phyloP scores from a whole-genome alignment of 2,797 vertebrate genomes.

The Enteromius unitaeniatus region DNA sequence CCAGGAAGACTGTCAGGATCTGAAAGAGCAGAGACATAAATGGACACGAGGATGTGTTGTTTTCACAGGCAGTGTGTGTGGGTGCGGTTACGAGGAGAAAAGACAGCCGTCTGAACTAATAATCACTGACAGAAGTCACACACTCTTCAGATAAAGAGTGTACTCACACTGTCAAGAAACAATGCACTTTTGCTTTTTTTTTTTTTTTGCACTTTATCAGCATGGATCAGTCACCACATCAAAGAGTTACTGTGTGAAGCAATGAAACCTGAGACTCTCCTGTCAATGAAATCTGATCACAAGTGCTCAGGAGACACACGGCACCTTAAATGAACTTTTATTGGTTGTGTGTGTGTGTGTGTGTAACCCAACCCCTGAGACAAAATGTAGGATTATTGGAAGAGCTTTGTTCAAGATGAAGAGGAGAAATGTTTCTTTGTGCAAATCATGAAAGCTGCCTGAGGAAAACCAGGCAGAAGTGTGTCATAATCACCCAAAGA shows the following conservation, averaged over 20 bases:
- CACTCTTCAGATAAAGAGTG: background rate
- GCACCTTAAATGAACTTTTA: background rate
- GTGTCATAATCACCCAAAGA: background rate
- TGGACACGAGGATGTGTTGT: too few species aligned
- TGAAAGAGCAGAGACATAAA: too few species aligned
- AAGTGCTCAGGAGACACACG: background rate
- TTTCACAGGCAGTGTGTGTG: too few species aligned
- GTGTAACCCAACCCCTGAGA: background rate
- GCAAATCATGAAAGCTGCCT: background rate
- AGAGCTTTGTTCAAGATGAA: background rate
- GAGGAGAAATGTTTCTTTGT: background rate
- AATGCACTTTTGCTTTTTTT: background rate
- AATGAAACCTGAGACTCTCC: conserved; percentile 24
- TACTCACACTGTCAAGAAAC: background rate
- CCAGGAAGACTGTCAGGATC: too few species aligned
- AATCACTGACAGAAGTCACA: conserved; percentile 3
- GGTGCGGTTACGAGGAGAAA: background rate
- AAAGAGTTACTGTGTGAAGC: background rate
- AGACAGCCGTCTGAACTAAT: background rate
- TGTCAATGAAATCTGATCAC: background rate
- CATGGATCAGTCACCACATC: background rate
- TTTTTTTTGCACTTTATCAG: background rate
- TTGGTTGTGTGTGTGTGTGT: too few species aligned
- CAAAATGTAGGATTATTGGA: background rate
- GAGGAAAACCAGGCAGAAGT: conserved; percentile 15